phyloP scores from a whole-genome alignment of 2,888 invertebrate species.

The Caenorhabditis sinica region DNA sequence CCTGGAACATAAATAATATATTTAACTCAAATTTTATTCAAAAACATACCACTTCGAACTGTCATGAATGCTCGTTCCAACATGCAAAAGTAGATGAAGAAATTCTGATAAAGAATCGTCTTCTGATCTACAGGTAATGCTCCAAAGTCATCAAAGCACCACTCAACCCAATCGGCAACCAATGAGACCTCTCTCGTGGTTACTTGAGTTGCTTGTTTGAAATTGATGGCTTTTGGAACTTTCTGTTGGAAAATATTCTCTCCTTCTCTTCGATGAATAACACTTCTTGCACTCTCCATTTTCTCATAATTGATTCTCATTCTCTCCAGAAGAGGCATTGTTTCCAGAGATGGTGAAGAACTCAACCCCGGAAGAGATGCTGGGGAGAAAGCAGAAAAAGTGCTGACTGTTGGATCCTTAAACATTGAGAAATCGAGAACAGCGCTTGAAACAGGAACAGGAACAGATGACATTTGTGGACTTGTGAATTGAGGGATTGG shows the following conservation, averaged over 20 bases:
- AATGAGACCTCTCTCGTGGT: constrained; percentile 46
- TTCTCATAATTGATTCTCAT: constrained; percentile 57
- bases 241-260: constrained; percentile 57
- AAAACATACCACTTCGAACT: constrained; percentile 24
- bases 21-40: neutral
- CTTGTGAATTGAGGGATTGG: neutral
- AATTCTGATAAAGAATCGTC: constrained; percentile 50
- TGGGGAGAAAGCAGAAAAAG: constrained; percentile 15
- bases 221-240: constrained; percentile 36
- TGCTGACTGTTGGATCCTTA: constrained; percentile 13
- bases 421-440: constrained; percentile 30
- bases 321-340: constrained; percentile 55
- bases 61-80: constrained; percentile 45
- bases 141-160: constrained; percentile 55
- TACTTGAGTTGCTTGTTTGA: constrained; percentile 38
- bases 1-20: neutral
- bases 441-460: neutral
- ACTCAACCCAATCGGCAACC: constrained; percentile 57
- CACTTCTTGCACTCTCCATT: constrained; percentile 51
- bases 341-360: constrained; percentile 26
- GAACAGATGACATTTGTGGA: neutral
- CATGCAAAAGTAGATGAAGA: constrained; percentile 49
- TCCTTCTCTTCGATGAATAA: constrained; percentile 48
- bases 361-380: constrained; percentile 27
- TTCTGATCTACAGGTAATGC: constrained; percentile 36